These are phyloP conservation scores for Pelobates cultripes DNA, from an alignment of 2,797 vertebrate genomes.

Conservation along the genomic window DNA sequence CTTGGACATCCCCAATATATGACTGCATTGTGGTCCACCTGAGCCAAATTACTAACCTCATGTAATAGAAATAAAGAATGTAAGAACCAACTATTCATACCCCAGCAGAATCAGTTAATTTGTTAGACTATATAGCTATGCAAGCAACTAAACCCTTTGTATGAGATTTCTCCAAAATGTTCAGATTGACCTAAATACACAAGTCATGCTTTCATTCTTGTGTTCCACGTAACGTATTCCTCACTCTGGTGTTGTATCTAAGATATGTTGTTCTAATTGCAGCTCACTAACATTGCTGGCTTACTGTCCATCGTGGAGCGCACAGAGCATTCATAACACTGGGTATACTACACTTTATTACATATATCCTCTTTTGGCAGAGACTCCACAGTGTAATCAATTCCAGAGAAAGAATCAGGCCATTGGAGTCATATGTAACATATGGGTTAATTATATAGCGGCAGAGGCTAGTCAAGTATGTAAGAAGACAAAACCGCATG, in stretches of 20 bases:
- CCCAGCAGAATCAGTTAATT: too few relatives aligned
- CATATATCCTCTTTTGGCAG: conserved; percentile 25
- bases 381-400: conserved; percentile 34
- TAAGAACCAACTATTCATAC: too few relatives aligned
- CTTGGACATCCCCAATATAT: background rate
- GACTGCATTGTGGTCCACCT: background rate
- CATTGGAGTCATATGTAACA: conserved; percentile 39
- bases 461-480: conserved; percentile 7
- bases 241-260: background rate
- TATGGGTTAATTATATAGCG: conserved; percentile 43
- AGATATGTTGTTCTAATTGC: background rate
- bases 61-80: too few relatives aligned
- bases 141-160: too few relatives aligned
- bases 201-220: too few relatives aligned
- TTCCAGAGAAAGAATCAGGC: conserved; percentile 45
- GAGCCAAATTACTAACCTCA: background rate
- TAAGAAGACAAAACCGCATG: background rate
- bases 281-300: background rate
- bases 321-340: background rate
- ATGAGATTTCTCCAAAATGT: too few relatives aligned
- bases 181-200: too few relatives aligned
- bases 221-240: too few relatives aligned
- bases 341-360: conserved; percentile 22
- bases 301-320: background rate
- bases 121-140: too few relatives aligned